These are phyloP conservation scores for Euschistus heros DNA, from an alignment of 1,140 invertebrate genomes.

Conservation along the genomic window DNA sequence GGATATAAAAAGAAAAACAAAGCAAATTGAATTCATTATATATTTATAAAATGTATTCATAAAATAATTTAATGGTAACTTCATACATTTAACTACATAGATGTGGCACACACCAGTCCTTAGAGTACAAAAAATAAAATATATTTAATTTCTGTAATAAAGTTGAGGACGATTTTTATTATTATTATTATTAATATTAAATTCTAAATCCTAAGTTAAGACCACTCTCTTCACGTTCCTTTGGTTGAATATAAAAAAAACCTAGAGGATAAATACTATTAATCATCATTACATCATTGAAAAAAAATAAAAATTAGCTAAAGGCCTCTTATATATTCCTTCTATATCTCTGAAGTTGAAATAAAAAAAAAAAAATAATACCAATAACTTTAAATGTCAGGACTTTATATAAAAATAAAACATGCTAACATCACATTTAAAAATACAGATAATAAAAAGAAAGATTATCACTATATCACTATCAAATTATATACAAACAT, in stretches of 20 bases:
- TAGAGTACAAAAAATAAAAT: conserved; percentile 8
- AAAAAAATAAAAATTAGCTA: not conserved
- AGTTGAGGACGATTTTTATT: not conserved
- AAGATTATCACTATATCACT: too few species aligned
- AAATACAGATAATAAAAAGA: too few species aligned
- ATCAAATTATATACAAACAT: too few species aligned
- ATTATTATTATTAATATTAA: conserved; percentile 2
- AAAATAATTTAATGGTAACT: conserved; percentile 7
- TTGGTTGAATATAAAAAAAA: not conserved
- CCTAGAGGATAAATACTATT: not conserved
- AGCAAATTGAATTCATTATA: too few species aligned
- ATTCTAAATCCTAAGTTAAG: not conserved
- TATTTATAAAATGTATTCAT: conserved; percentile 6
- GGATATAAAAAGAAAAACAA: too few species aligned
- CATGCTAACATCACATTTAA: too few species aligned
- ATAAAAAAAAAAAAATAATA: too few species aligned
- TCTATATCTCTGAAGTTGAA: too few species aligned
- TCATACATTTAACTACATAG: not conserved
- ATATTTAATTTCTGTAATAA: conserved; percentile 2
- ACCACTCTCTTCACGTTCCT: conserved; percentile 5
- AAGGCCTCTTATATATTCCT: not conserved
- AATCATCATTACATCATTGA: not conserved
- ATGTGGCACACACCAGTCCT: conserved; percentile 9
- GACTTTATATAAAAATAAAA: too few species aligned
- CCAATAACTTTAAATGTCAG: too few species aligned